These are phyloP conservation scores for Agrotis exclamationis DNA, from an alignment of 2,888 invertebrate species.

Conservation along the genomic window DNA sequence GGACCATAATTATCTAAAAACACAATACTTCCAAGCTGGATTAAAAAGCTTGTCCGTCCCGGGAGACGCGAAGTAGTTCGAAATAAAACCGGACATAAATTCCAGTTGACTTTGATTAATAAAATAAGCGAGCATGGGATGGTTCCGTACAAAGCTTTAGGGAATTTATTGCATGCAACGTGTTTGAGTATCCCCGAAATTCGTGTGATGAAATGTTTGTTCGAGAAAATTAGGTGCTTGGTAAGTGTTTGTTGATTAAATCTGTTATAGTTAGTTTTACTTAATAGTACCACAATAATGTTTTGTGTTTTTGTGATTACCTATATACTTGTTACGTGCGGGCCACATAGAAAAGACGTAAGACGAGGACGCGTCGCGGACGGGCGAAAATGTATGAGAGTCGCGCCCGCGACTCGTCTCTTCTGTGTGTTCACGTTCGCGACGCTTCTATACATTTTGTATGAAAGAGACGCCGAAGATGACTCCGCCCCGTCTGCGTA, in stretches of 20 bases:
- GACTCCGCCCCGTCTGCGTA: too few relatives aligned
- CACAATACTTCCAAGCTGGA: slow-evolving; percentile 28
- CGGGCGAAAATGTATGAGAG: too few relatives aligned
- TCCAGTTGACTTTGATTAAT: slow-evolving; percentile 62
- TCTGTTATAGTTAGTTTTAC: not conserved
- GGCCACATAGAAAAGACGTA: too few relatives aligned
- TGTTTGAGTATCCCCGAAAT: slow-evolving; percentile 19
- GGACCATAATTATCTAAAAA: slow-evolving; percentile 38
- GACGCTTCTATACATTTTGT: too few relatives aligned
- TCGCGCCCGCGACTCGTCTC: too few relatives aligned
- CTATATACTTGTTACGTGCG: too few relatives aligned
- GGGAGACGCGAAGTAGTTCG: slow-evolving; percentile 46
- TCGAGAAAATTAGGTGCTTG: not conserved
- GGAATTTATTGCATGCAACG: slow-evolving; percentile 32
- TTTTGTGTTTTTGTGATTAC: not conserved
- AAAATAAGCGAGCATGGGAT: slow-evolving; percentile 42
- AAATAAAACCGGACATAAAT: slow-evolving; percentile 56
- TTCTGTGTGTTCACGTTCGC: too few relatives aligned
- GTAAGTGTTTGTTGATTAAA: not conserved
- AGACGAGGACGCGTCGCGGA: too few relatives aligned
- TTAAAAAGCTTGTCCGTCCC: slow-evolving; percentile 46
- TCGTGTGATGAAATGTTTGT: slow-evolving; percentile 13
- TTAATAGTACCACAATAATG: not conserved
- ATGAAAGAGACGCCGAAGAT: too few relatives aligned
- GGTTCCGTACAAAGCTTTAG: slow-evolving; percentile 25